Evolutionary conservation across 1,140 invertebrate genomes (phyloP).

Genomic region (Lamellibrachia luymesi): DNA sequence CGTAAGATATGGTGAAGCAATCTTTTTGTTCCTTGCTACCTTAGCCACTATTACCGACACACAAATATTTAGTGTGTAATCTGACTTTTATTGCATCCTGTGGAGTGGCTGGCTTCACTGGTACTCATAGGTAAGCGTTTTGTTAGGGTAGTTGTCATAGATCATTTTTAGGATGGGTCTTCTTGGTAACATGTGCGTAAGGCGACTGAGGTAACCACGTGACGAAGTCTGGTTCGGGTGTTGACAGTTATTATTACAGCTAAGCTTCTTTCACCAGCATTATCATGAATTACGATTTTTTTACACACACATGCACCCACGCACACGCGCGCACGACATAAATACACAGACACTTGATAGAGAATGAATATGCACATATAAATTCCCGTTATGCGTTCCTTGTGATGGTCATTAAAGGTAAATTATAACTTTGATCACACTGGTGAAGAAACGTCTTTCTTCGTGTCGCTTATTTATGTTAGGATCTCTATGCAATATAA

Average conservation of each 20-base stretch:
- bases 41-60: background rate
- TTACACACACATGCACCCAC: background rate
- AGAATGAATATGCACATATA: background rate
- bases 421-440: background rate
- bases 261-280: background rate
- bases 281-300: background rate
- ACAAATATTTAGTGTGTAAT: background rate
- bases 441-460: background rate
- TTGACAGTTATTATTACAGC: background rate
- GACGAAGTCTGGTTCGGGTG: background rate
- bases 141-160: background rate
- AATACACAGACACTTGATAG: background rate
- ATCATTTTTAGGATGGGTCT: background rate
- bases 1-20: background rate
- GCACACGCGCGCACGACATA: background rate
- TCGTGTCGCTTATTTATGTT: background rate
- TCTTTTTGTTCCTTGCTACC: background rate
- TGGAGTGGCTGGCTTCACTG: background rate
- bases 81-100: background rate
- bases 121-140: background rate
- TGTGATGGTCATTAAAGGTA: background rate
- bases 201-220: background rate
- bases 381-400: background rate
- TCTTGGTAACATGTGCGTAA: background rate
- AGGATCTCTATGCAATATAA: background rate